Evolutionary conservation across 2,888 invertebrate genomes (phyloP).

Genomic region (Drosophila neotestacea): DNA sequence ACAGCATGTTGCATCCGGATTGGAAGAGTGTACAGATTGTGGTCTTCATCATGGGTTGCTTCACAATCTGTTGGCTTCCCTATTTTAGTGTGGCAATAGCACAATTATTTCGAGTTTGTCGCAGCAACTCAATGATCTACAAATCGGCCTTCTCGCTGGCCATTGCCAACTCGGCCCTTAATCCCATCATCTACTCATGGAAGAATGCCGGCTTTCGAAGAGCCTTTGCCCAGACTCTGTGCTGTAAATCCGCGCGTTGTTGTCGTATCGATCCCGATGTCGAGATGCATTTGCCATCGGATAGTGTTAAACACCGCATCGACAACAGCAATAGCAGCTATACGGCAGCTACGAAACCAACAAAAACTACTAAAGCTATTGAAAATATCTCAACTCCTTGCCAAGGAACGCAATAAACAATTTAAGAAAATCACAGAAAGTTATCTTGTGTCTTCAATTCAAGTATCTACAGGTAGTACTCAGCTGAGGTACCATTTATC

Average conservation of each 20-base stretch:
- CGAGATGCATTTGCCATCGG: constrained; percentile 60
- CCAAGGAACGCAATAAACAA: constrained; percentile 35
- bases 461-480: too few relatives aligned
- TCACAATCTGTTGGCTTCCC: constrained; percentile 93
- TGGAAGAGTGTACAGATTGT: constrained; percentile 93
- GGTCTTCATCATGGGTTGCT: constrained; percentile 91
- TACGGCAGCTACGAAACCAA: background rate
- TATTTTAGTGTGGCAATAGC: constrained; percentile 90
- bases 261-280: constrained; percentile 60
- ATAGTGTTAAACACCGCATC: constrained; percentile 65
- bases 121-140: constrained; percentile 87
- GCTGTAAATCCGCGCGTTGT: constrained; percentile 85
- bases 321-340: constrained; percentile 42
- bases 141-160: constrained; percentile 90
- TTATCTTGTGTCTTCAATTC: too few relatives aligned
- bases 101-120: constrained; percentile 87
- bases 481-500: too few relatives aligned
- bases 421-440: background rate
- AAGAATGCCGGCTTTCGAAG: constrained; percentile 92
- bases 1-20: constrained; percentile 86
- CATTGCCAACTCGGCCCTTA: constrained; percentile 92
- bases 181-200: constrained; percentile 94
- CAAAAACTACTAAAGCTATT: constrained; percentile 10
- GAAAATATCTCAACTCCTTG: constrained; percentile 52
- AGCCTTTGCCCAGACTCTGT: constrained; percentile 89